Evolutionary conservation across 1,140 invertebrate genomes (phyloP).

Genomic region (Nylanderia fulva): DNA sequence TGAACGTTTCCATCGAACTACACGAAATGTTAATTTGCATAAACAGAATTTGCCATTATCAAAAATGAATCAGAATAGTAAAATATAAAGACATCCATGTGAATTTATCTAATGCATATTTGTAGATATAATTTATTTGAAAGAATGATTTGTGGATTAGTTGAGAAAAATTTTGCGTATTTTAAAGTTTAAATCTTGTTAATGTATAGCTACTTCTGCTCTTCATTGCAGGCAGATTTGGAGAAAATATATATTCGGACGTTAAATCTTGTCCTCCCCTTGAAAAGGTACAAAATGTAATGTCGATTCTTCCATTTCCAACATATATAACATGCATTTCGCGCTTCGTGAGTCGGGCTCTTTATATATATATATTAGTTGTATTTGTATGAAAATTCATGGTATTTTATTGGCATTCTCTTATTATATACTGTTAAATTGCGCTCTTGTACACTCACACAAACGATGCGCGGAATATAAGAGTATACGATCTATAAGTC

Average conservation of each 20-base stretch:
- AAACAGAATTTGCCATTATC: not conserved
- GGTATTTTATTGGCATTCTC: conserved; percentile 61
- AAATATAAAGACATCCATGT: not conserved
- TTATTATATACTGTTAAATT: conserved; percentile 66
- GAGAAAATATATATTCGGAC: not conserved
- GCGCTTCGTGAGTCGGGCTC: not conserved
- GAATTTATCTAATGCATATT: conserved; percentile 28
- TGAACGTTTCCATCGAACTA: not conserved
- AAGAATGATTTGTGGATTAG: conserved; percentile 22
- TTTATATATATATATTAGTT: conserved; percentile 64
- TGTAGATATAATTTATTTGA: conserved; percentile 30
- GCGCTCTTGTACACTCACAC: conserved; percentile 55
- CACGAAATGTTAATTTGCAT: not conserved
- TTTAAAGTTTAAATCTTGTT: not conserved
- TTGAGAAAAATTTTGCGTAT: conserved; percentile 26
- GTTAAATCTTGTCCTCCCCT: not conserved
- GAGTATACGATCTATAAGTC: conserved; percentile 7
- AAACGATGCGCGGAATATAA: conserved; percentile 4
- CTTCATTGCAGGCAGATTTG: not conserved
- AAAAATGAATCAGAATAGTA: not conserved
- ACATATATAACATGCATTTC: not conserved
- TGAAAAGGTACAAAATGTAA: not conserved
- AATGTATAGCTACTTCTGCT: not conserved
- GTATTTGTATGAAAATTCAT: conserved; percentile 63
- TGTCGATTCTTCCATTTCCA: conserved; percentile 13